Evolutionary conservation across 2,113 vertebrate species (phyloP), one percentile per base, ranked within the genome.

Genomic region (Tricholaema leucomelas): DNA sequence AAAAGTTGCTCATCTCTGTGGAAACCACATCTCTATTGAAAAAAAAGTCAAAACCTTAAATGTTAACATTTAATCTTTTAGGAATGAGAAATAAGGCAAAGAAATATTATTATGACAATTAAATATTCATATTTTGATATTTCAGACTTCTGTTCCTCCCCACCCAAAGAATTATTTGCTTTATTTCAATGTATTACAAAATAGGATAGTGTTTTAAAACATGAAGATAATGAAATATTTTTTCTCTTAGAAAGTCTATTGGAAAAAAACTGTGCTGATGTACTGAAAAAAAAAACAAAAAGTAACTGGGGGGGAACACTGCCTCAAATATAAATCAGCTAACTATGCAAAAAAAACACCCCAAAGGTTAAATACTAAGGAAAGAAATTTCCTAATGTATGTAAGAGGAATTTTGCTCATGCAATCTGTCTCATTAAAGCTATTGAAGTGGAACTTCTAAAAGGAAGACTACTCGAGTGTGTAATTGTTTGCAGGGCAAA

Each of bases 401-500:
- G 9, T 74, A 73, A 63, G n/a, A 89, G n/a, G 58, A 92, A 78
- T 89, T 91, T 91, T 91, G 21, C 52, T 93, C 75, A 83, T 48
- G 18, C 9, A 15, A 33, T n/a, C 52, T 42, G 44, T 66, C 84
- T 96, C 67, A 96, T 92, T 95, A 93, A 95, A 89, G 18, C 17
- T 81, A 56, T 31, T 80, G 79, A 77, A 91, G 87, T 92, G 81
- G 79, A 94, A 95, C 87, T 21, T 48, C 69, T 74, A 64, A 81
- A 69, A 77, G 60, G 55, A 82, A 73, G 38, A 24, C 16, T 92
- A 64, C 74, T 94, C 30, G 0, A 85, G 81, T 86, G 81, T 94
- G 81, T 92, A 92, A 93, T 93, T 92, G 64, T 85, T 88, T 89
- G 56, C 42, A 87, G 69, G 75, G 64, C 30, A 77, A 77, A 58